A percentile compares a stretch with the other conserved stretches of the same genome.
Conservation (phyloP, 2,113 vertebrate genomes). For the Etia nguti region DNA sequence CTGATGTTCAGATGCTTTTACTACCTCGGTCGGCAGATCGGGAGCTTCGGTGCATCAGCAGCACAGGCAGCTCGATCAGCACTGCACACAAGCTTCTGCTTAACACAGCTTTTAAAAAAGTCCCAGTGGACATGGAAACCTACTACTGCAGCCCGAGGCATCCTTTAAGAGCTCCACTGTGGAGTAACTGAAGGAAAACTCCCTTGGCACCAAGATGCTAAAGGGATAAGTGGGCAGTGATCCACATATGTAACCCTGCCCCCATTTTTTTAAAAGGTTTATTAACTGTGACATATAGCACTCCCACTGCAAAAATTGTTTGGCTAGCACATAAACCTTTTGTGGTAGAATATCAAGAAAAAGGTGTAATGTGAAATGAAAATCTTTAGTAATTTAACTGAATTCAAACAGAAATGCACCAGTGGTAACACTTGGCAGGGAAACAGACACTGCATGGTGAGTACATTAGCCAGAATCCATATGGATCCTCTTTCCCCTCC, state of each 20-base stretch:
- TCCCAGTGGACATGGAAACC: constrained; percentile 26
- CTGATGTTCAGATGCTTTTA: background rate
- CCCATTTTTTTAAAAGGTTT: background rate
- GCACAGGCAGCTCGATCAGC: constrained; percentile 3
- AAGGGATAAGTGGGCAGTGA: constrained; percentile 3
- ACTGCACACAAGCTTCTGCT: constrained; percentile 12
- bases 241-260: background rate
- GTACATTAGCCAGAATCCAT: background rate
- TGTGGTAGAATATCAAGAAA: background rate
- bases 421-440: background rate
- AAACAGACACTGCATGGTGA: background rate
- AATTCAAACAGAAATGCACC: background rate
- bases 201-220: background rate
- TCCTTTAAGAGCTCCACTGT: constrained; percentile 23
- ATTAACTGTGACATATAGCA: background rate
- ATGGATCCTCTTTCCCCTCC: background rate
- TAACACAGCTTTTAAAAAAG: constrained; percentile 21
- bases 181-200: constrained; percentile 28
- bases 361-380: background rate
- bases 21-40: background rate
- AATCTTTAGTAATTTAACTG: background rate
- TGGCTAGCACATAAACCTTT: background rate
- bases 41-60: background rate
- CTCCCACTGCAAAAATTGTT: background rate
- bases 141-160: constrained; percentile 28